phyloP scores from a whole-genome alignment of 30 jellyfish, hydroid and myxozoan species.

The Aurelia aurita complex sp. Pacific region DNA sequence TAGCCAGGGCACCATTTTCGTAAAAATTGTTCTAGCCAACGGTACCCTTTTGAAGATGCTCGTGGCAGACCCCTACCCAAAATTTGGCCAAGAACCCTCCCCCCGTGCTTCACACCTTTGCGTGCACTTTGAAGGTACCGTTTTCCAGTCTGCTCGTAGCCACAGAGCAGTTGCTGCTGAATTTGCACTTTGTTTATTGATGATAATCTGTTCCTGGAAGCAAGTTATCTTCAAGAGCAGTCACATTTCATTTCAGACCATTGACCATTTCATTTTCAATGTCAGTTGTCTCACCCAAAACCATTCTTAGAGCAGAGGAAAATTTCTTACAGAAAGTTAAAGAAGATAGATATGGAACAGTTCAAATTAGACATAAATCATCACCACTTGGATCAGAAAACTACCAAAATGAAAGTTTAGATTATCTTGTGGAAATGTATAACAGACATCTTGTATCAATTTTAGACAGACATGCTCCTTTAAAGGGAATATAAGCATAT shows the following conservation, averaged over 20 bases:
- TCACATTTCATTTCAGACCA: background rate
- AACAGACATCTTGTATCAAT: conserved; percentile 14
- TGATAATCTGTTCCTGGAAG: no score
- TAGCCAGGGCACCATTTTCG: no score
- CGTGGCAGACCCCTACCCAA: no score
- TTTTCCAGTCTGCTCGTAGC: no score
- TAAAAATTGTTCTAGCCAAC: no score
- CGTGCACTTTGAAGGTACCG: no score
- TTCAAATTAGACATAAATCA: conserved; percentile 25
- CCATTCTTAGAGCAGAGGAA: background rate
- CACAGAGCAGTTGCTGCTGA: no score
- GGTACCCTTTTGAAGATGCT: no score
- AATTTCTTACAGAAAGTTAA: conserved; percentile 8
- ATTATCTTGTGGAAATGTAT: conserved; percentile 17
- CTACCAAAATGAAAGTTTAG: conserved; percentile 6
- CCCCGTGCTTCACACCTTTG: no score
- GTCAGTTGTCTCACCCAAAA: background rate
- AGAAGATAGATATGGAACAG: conserved; percentile 28
- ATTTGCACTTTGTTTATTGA: no score
- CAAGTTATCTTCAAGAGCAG: no score
- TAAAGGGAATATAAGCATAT: background rate
- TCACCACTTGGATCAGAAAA: conserved; percentile 30
- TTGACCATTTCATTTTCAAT: background rate
- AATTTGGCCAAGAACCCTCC: no score
- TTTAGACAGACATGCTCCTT: conserved; percentile 44